A percentile compares a stretch with the other conserved stretches of the same genome.
These are phyloP conservation scores for Talpa occidentalis DNA, from an alignment of 2,113 vertebrate species.

Conservation along the genomic window DNA sequence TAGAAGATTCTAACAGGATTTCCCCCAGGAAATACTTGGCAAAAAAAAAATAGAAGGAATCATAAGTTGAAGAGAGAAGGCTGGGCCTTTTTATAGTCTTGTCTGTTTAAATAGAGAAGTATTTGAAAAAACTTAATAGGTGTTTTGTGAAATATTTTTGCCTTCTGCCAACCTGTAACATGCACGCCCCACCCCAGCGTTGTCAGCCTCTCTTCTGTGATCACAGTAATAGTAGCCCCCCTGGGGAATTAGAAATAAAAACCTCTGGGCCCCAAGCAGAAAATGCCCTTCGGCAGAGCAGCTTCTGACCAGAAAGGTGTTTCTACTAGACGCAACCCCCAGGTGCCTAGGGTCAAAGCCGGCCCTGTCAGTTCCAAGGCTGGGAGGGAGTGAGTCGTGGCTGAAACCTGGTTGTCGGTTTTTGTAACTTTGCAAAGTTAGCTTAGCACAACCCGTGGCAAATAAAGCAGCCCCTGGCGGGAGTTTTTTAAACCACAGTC, in stretches of 20 bases:
- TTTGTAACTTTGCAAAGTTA: background rate
- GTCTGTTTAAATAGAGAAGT: background rate
- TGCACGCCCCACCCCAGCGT: background rate
- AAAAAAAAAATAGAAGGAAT: background rate
- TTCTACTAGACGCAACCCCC: too few species aligned
- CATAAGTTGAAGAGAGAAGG: background rate
- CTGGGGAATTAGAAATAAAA: background rate
- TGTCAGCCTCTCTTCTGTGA: background rate
- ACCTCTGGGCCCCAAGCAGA: background rate
- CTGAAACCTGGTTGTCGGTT: background rate
- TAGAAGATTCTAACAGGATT: background rate
- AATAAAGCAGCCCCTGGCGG: background rate
- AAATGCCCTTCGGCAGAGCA: background rate
- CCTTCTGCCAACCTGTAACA: background rate
- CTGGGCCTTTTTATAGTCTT: background rate
- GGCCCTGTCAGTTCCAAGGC: too few species aligned
- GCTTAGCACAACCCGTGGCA: background rate
- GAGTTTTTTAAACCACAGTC: background rate
- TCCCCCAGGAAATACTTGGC: background rate
- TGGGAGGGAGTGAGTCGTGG: fast-evolving
- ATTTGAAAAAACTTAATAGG: background rate
- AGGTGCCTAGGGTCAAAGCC: too few species aligned
- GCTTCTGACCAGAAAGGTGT: background rate
- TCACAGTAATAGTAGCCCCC: background rate
- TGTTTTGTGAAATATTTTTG: background rate